phyloP scores from a whole-genome alignment of 1,140 invertebrate genomes.

The Neelides sp. region DNA sequence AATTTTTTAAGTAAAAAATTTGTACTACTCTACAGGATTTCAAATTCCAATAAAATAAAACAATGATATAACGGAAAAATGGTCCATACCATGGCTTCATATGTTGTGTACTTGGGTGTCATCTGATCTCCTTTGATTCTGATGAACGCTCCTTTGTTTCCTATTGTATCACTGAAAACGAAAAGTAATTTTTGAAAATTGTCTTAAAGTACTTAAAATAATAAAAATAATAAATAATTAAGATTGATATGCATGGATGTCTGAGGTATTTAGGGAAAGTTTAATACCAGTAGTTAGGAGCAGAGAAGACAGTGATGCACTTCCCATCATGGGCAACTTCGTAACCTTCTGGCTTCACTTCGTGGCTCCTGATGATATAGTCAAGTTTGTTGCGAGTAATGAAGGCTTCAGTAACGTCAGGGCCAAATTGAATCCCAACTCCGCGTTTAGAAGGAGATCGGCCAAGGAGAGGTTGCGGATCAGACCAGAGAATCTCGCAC shows the following conservation, averaged over 20 bases:
- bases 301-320: slow-evolving; percentile 93
- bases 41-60: no score
- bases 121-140: slow-evolving; percentile 82
- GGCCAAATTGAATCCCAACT: slow-evolving; percentile 96
- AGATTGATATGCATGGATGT: no score
- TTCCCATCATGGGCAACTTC: slow-evolving; percentile 86
- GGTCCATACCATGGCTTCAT: slow-evolving; percentile 77
- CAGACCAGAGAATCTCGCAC: slow-evolving; percentile 97
- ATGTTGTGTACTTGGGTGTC: slow-evolving; percentile 78
- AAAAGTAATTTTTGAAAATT: slow-evolving; percentile 22
- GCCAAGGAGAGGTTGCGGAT: slow-evolving; percentile 80
- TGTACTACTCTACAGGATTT: no score
- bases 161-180: slow-evolving; percentile 85
- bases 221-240: no score
- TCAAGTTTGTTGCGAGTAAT: slow-evolving; percentile 72
- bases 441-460: slow-evolving; percentile 87
- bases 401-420: slow-evolving; percentile 86
- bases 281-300: slow-evolving; percentile 93
- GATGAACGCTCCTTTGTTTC: slow-evolving; percentile 95
- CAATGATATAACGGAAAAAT: slow-evolving; percentile 14
- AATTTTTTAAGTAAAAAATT: no score
- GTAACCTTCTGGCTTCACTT: slow-evolving; percentile 94
- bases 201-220: no score
- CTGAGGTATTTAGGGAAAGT: slow-evolving; percentile 1
- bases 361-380: slow-evolving; percentile 91